Percentiles rank a stretch among this genome's conserved stretches.
Conservation (phyloP, 1,140 invertebrate genomes). For the silkworm (Bombyx mori) region DNA sequence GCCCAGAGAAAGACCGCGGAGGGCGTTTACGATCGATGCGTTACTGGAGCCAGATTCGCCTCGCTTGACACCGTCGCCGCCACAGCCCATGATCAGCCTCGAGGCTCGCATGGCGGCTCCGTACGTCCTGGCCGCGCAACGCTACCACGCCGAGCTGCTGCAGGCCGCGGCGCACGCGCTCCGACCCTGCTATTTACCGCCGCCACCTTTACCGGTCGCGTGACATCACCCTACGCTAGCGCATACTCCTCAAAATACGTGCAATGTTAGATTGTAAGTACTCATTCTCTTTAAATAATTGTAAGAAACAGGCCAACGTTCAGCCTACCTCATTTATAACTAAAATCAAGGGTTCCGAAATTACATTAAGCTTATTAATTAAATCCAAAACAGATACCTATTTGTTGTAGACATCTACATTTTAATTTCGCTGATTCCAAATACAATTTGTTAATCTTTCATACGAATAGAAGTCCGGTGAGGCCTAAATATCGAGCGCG, state of each 20-base stretch:
- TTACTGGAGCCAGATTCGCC: slow-evolving; percentile 49
- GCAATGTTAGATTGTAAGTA: slow-evolving; percentile 71
- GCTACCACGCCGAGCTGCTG: slow-evolving; percentile 54
- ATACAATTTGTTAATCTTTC: no score
- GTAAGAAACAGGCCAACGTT: background rate
- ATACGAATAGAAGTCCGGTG: background rate
- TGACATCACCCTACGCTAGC: slow-evolving; percentile 40
- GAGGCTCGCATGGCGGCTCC: slow-evolving; percentile 41
- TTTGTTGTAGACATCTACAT: slow-evolving; percentile 3
- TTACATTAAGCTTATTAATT: no score
- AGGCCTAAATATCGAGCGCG: slow-evolving; percentile 18
- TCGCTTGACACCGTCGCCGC: slow-evolving; percentile 36
- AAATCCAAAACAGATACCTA: no score
- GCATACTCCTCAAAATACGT: slow-evolving; percentile 44
- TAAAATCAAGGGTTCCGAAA: no score
- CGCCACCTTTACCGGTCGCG: slow-evolving; percentile 56
- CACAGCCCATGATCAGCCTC: slow-evolving; percentile 28
- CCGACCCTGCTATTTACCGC: slow-evolving; percentile 57
- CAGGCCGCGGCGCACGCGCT: slow-evolving; percentile 54
- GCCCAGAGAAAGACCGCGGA: slow-evolving; percentile 69
- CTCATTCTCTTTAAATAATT: slow-evolving; percentile 10
- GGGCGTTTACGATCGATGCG: slow-evolving; percentile 86
- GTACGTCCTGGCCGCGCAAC: slow-evolving; percentile 48
- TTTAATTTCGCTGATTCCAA: background rate
- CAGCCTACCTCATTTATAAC: no score